Conservation (phyloP, 2,888 invertebrate species). For the Conistra vaccinii region DNA sequence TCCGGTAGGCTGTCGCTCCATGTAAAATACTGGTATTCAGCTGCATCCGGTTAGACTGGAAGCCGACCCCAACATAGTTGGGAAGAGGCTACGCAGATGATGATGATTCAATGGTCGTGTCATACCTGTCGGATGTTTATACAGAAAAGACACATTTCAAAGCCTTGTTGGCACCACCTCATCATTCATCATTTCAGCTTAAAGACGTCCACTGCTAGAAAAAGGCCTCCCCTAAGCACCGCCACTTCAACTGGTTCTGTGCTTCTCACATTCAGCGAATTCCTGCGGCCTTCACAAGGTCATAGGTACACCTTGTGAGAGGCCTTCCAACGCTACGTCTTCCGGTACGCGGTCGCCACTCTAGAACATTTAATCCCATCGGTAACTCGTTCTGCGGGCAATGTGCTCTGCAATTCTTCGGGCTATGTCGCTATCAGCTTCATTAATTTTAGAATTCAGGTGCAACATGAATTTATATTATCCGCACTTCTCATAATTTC, state of each 20-base stretch:
- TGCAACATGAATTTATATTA: not conserved
- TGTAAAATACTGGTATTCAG: no score
- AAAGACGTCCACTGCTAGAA: not conserved
- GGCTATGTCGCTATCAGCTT: not conserved
- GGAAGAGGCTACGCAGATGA: no score
- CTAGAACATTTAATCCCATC: not conserved
- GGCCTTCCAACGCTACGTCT: no score
- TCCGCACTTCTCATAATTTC: not conserved
- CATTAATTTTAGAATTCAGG: not conserved
- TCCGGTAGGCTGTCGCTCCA: no score
- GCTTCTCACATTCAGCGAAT: no score
- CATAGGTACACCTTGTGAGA: no score
- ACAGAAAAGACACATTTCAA: no score
- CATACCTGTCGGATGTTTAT: not conserved
- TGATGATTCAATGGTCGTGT: no score
- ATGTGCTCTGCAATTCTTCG: not conserved
- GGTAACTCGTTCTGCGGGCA: not conserved
- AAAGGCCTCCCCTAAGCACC: not conserved
- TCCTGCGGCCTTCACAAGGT: no score
- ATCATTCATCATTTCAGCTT: not conserved
- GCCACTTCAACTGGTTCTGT: no score
- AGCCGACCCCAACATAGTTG: no score
- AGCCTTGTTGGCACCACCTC: not conserved
- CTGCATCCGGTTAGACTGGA: no score
- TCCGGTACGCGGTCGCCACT: not conserved